phyloP scores from a whole-genome alignment of 2,113 vertebrate species.

The Penelope pileata region DNA sequence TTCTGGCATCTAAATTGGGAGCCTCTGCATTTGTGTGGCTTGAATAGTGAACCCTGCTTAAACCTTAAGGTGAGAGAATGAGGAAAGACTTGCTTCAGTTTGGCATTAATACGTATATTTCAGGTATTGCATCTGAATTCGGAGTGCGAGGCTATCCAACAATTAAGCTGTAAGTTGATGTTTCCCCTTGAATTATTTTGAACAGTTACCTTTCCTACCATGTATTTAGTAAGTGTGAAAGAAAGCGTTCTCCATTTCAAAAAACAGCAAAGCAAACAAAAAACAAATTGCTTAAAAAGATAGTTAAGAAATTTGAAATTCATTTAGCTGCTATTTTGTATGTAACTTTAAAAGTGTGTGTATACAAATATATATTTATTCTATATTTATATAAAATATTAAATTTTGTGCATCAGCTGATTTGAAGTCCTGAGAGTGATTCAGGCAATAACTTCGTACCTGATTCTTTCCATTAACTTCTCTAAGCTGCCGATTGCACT shows the following conservation, averaged over 20 bases:
- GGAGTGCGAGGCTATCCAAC: slow-evolving; percentile 98
- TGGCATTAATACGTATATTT: not conserved
- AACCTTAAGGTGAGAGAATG: not conserved
- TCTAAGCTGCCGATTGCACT: not conserved
- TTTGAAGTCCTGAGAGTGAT: not conserved
- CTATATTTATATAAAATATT: not conserved
- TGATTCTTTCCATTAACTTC: not conserved
- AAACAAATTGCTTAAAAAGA: not conserved
- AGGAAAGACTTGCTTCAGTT: not conserved
- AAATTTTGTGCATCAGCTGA: not conserved
- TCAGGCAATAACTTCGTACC: not conserved
- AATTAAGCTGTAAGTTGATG: slow-evolving; percentile 94
- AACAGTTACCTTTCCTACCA: not conserved
- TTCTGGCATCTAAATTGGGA: not conserved
- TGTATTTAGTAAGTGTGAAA: not conserved
- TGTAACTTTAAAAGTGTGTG: not conserved
- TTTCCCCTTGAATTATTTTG: not conserved
- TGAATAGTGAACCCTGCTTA: not conserved
- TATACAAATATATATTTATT: too few species aligned
- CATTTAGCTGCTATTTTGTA: not conserved
- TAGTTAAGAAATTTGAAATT: not conserved
- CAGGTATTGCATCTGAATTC: slow-evolving; percentile 95
- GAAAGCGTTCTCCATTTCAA: not conserved
- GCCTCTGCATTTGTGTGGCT: not conserved
- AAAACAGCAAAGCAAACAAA: not conserved